phyloP scores from a whole-genome alignment of 2,113 vertebrate species.

The Pseudorasbora parva region DNA sequence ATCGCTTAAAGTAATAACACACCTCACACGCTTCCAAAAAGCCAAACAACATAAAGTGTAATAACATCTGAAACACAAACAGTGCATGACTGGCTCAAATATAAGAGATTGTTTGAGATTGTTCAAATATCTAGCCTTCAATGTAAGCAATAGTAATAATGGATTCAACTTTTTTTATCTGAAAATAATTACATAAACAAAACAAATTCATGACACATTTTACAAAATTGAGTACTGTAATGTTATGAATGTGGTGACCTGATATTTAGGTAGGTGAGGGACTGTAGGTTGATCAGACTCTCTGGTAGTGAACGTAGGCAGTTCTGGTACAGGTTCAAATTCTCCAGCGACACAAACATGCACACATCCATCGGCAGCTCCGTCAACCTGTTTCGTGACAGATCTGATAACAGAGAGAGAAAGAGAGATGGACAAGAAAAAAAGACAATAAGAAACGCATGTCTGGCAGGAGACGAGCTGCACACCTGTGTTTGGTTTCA shows the following conservation, averaged over 20 bases:
- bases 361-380: slow-evolving; percentile 92
- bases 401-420: slow-evolving; percentile 73
- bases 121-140: background rate
- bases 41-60: background rate
- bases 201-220: too few species aligned
- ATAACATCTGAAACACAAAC: background rate
- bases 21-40: background rate
- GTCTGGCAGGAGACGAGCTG: background rate
- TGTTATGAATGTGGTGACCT: slow-evolving; percentile 76
- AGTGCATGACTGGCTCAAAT: background rate
- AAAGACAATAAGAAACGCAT: slow-evolving; percentile 8
- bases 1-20: background rate
- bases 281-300: slow-evolving; percentile 88
- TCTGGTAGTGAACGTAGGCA: slow-evolving; percentile 95
- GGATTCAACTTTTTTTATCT: too few species aligned
- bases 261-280: slow-evolving; percentile 94
- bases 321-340: slow-evolving; percentile 96
- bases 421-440: slow-evolving; percentile 11
- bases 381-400: slow-evolving; percentile 91
- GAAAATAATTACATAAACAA: too few species aligned
- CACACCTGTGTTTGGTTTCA: slow-evolving; percentile 25
- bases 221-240: too few species aligned
- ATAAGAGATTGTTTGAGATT: background rate
- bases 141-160: background rate
- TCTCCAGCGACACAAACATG: slow-evolving; percentile 93